Percentiles rank a stretch among this genome's conserved stretches.
Conservation (phyloP, 2,113 vertebrate species). For the Genyomyrus donnyi region DNA sequence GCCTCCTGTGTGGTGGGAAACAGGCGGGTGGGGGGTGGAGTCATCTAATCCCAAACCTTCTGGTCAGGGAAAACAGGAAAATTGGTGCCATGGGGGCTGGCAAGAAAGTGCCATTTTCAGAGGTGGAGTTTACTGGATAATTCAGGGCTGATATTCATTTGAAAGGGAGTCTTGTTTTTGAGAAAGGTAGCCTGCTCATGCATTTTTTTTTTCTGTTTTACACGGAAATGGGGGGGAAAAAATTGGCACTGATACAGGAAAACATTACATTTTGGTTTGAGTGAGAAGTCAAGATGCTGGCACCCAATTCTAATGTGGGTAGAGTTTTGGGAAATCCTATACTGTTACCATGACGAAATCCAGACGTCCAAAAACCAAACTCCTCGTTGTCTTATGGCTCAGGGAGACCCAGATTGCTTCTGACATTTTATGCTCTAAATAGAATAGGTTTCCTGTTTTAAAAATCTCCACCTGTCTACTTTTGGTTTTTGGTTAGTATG, state of each 20-base stretch:
- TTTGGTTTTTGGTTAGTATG: neutral
- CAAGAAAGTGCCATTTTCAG: neutral
- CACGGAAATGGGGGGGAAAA: neutral
- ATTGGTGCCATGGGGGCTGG: neutral
- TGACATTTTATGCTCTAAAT: conserved; percentile 15
- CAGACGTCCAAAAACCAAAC: neutral
- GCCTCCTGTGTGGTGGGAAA: neutral
- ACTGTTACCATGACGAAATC: neutral
- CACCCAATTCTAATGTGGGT: neutral
- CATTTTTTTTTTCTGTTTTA: conserved; percentile 14
- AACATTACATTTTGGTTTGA: conserved; percentile 19
- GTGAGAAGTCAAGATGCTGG: neutral
- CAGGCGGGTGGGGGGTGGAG: neutral
- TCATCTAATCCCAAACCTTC: conserved; percentile 1
- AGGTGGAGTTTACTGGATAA: conserved; percentile 14
- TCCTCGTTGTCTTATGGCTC: neutral
- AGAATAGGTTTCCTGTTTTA: neutral
- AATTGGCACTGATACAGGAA: conserved; percentile 17
- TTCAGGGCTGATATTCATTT: conserved; percentile 4
- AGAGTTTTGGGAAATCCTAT: conserved; percentile 15
- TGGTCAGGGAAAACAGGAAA: conserved; percentile 15
- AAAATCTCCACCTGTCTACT: conserved; percentile 12
- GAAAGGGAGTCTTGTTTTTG: conserved; percentile 25
- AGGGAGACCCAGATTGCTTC: conserved; percentile 4
- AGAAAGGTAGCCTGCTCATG: conserved; percentile 16